Percentiles rank a stretch among this genome's conserved stretches.
Conservation (phyloP, 53 echinoderm and acorn worm genomes). For the Holothuria leucospilota region DNA sequence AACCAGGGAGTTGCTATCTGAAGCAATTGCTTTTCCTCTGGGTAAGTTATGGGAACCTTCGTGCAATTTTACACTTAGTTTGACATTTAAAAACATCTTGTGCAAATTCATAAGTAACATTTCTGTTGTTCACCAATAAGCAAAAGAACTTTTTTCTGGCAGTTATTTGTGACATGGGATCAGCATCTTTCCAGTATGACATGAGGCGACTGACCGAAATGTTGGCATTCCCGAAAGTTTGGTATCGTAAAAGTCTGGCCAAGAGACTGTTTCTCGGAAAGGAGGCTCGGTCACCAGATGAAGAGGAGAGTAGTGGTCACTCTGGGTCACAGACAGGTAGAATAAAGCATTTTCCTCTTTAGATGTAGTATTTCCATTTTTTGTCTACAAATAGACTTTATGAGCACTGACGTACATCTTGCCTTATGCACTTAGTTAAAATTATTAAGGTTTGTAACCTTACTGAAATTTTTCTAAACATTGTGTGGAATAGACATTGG, state of each 20-base stretch:
- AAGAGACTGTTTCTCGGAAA: constrained; percentile 92
- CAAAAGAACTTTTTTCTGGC: not conserved
- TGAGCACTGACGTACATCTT: not conserved
- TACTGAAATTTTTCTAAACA: not conserved
- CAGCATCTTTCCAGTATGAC: constrained; percentile 97
- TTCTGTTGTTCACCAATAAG: not conserved
- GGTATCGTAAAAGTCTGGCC: constrained; percentile 95
- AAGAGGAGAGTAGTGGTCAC: constrained; percentile 6
- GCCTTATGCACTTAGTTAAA: too few species aligned
- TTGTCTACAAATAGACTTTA: not conserved
- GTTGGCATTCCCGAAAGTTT: constrained; percentile 95
- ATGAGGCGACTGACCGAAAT: constrained; percentile 94
- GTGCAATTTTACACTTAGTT: too few species aligned
- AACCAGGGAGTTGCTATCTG: too few species aligned
- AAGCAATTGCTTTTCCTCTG: too few species aligned
- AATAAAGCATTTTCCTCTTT: too few species aligned
- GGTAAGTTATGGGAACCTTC: too few species aligned
- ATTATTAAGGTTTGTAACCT: too few species aligned
- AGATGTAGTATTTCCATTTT: not conserved
- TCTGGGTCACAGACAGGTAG: constrained; percentile 37
- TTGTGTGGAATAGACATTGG: not conserved
- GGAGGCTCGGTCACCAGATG: constrained; percentile 66
- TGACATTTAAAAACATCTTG: not conserved
- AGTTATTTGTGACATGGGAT: constrained; percentile 96
- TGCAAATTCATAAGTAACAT: not conserved